Conservation (phyloP, 2,113 vertebrate species). For the Motacilla alba region DNA sequence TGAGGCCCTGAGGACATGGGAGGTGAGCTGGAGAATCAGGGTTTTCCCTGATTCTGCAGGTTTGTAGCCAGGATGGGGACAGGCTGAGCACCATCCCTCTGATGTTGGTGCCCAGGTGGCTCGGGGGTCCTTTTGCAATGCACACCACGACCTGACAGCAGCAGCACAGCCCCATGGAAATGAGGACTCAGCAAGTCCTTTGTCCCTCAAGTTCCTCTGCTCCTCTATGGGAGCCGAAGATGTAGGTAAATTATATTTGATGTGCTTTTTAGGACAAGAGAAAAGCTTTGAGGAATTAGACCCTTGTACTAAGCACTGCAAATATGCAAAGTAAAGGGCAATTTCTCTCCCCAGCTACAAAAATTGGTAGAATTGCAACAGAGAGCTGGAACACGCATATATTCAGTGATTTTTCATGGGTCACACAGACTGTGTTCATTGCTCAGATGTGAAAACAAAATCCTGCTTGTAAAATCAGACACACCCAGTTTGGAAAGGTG, state of each 20-base stretch:
- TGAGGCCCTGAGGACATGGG: neutral
- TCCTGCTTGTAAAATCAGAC: neutral
- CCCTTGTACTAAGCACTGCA: neutral
- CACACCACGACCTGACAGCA: neutral
- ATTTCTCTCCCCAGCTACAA: neutral
- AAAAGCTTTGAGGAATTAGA: neutral
- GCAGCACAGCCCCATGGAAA: neutral
- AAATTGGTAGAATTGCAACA: neutral
- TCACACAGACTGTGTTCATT: neutral
- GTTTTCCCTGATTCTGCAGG: neutral
- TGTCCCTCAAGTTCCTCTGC: neutral
- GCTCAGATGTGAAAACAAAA: neutral
- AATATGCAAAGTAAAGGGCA: neutral
- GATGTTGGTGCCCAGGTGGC: neutral
- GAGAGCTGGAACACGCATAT: neutral
- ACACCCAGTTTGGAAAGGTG: neutral
- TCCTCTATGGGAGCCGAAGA: neutral
- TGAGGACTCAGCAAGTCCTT: neutral
- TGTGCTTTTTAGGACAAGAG: neutral
- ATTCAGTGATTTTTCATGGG: neutral
- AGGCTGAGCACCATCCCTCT: neutral
- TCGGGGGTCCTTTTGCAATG: neutral
- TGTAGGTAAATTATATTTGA: neutral
- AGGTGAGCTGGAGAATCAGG: neutral
- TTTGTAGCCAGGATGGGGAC: neutral